Base-by-base conservation (phyloP, 2,888 invertebrate genomes). In the Camptogramma bilineatum region DNA sequence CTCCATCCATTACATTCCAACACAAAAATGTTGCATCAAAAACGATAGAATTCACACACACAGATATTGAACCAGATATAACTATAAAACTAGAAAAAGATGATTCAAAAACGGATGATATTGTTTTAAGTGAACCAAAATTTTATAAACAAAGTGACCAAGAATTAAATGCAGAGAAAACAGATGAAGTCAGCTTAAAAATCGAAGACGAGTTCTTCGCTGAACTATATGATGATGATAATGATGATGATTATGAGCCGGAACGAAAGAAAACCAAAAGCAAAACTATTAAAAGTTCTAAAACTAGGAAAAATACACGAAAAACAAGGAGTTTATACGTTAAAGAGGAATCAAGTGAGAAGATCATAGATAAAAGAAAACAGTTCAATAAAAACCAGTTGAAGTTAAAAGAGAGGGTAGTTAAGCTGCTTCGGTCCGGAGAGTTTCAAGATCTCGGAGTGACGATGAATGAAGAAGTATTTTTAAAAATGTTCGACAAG, bases 371-470 rank as follows among this genome's bases (percentile, higher is more conserved):
- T 8, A 60, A 52, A 46, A 18, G 24, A 13, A 54, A 55, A 31
- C 19, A 28, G 16, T 31, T 31, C 10, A 48, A 13, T 17, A 52
- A 57, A 18, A 61, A 61, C 8, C 62, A 56, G 9, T 18, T 19
- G 0, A 61, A 57, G 9, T 28, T 66, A 21, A 66, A 46, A 58
- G 61, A 66, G 0, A 62, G 62, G 19, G 54, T 66, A 39, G 31
- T 66, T 1, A 62, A 54, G 7, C 9, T 66, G n/a, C 2, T 66
- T 0, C 17, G 54, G n/a, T 18, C 10, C 0, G 65, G 62, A 4
- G 58, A 66, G 21, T 61, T 66, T 21, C 53, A 66, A 17, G 62
- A 66, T 34, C 46, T 66, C n/a, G 62, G 57, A 17, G 42, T 62
- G 0, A 54, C 34, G 0, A 62, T 66, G 17, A 51, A 52, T 4